Conservation (phyloP, 2,888 invertebrate species). For the Cantharis flavilabris region DNA sequence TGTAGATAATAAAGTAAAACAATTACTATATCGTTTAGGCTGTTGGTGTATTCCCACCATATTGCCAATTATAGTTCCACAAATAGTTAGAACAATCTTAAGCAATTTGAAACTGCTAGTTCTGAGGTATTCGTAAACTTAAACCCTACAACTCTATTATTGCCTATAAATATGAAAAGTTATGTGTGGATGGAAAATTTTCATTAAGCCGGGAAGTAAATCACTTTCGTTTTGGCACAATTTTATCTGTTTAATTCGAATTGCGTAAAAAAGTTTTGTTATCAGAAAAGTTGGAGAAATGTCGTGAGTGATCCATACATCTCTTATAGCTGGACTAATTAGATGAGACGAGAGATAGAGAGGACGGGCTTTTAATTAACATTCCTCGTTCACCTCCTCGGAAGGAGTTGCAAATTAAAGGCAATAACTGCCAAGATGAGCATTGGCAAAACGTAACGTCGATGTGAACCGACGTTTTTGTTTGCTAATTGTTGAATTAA, state of each 20-base stretch:
- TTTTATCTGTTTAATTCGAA: not conserved
- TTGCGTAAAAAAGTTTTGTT: slow-evolving; percentile 3
- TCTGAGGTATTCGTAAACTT: slow-evolving; percentile 27
- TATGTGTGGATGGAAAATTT: not conserved
- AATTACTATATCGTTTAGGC: slow-evolving; percentile 53
- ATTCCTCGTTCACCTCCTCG: slow-evolving; percentile 55
- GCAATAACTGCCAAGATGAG: slow-evolving; percentile 56
- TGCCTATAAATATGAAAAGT: slow-evolving; percentile 35
- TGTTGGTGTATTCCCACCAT: slow-evolving; percentile 53
- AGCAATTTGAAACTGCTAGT: slow-evolving; percentile 47
- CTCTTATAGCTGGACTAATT: slow-evolving; percentile 42
- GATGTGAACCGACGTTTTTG: slow-evolving; percentile 52
- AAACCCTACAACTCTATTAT: slow-evolving; percentile 39
- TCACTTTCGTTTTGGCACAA: not conserved
- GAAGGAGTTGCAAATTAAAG: slow-evolving; percentile 56
- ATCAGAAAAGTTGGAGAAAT: slow-evolving; percentile 21
- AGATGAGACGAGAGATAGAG: slow-evolving; percentile 46
- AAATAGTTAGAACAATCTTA: slow-evolving; percentile 54
- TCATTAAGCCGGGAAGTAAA: not conserved
- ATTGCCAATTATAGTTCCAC: slow-evolving; percentile 43
- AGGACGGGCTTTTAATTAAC: slow-evolving; percentile 56
- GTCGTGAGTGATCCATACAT: slow-evolving; percentile 41
- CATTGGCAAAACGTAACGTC: slow-evolving; percentile 49
- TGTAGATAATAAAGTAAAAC: slow-evolving; percentile 52
- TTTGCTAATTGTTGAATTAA: slow-evolving; percentile 57